Percentiles rank a stretch among this genome's conserved stretches.
Conservation (phyloP, 2,888 invertebrate genomes). For the Hydrotaea diabolus region DNA sequence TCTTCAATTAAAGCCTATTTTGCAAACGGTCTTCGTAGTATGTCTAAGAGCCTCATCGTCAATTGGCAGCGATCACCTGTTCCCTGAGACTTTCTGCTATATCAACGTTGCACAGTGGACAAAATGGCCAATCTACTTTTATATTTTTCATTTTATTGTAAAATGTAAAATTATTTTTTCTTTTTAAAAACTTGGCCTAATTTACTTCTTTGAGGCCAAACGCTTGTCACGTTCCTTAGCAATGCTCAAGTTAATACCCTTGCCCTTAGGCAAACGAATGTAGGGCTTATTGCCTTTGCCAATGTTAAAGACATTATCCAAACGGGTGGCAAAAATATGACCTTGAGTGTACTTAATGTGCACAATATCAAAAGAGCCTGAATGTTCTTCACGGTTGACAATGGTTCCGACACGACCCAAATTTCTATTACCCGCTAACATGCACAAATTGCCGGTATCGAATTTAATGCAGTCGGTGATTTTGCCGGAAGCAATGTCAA, state of each 20-base stretch:
- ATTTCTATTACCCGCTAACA: conserved; percentile 99
- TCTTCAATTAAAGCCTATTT: too few relatives aligned
- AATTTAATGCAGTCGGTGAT: conserved; percentile 99
- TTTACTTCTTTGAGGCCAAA: conserved; percentile 89
- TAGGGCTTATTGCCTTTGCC: conserved; percentile 98
- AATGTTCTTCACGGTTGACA: conserved; percentile 98
- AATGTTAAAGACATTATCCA: conserved; percentile 99
- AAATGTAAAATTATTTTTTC: conserved; percentile 52
- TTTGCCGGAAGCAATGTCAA: conserved; percentile 96
- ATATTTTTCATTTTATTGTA: conserved; percentile 46
- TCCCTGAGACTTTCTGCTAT: too few relatives aligned
- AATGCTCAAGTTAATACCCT: conserved; percentile 97
- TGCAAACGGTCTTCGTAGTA: too few relatives aligned
- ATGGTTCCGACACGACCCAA: conserved; percentile 99
- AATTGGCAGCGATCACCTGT: too few relatives aligned
- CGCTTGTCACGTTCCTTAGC: conserved; percentile 99
- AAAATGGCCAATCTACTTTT: too few relatives aligned
- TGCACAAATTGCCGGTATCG: conserved; percentile 98
- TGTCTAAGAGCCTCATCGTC: too few relatives aligned
- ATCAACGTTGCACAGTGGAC: too few relatives aligned
- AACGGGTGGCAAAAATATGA: conserved; percentile 97
- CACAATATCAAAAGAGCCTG: conserved; percentile 99
- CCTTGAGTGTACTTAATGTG: conserved; percentile 98
- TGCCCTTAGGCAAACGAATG: conserved; percentile 97
- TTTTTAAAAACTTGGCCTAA: conserved; percentile 53